Base-by-base conservation (phyloP, 2,797 vertebrate species). In the Gobio occitaniae region DNA sequence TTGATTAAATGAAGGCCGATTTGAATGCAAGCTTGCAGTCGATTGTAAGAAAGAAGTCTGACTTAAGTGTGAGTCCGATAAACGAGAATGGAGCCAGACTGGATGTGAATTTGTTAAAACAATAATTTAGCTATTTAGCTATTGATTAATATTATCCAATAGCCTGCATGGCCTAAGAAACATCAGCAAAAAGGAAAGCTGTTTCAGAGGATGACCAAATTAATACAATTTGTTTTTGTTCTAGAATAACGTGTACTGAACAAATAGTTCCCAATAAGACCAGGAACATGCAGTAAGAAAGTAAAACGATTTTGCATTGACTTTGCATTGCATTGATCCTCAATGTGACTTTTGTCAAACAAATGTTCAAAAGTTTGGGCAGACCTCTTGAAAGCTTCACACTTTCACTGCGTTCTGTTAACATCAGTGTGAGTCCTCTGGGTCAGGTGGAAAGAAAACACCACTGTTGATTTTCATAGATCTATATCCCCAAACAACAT, bases 401-500 rank as follows among this genome's bases (percentile, higher is more conserved):
- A 68, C n/a, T 81, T 61, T 63, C 25, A 84, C 84, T 69, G 72
- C 71, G 84, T 78, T 86, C 80, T 80, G 76, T 91, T 89, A 90
- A 85, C 61, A 92, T 92, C 71, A 87, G 81, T 76, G 47, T n/a
- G 88, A 91, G 89, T 83, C 50, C 81, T 25, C n/a, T 36, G 48
- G 85, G 78, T 90, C 86, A 89, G 63, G 16, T 83, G 25, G 16
- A 88, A 86, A 86, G 86, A 87, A 91, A 90, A 89, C 82, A 88
- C 74, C 77, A 38, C 69, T 84, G 74, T 68, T 90, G 77, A 89
- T 25, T 44, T 84, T 25, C 66, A 90, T 90, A 90, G 90, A 91
- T 92, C 78, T 80, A 48, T 85, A 80, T 82, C 79, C 65, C 74
- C 70, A 78, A 88, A 54, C 66, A 84, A 29, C 44, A 86, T 80